Percentiles rank a stretch among this genome's conserved stretches.
These are phyloP conservation scores for Hydrochoerus hydrochaeris DNA, from an alignment of 2,113 vertebrate genomes.

Conservation along the genomic window DNA sequence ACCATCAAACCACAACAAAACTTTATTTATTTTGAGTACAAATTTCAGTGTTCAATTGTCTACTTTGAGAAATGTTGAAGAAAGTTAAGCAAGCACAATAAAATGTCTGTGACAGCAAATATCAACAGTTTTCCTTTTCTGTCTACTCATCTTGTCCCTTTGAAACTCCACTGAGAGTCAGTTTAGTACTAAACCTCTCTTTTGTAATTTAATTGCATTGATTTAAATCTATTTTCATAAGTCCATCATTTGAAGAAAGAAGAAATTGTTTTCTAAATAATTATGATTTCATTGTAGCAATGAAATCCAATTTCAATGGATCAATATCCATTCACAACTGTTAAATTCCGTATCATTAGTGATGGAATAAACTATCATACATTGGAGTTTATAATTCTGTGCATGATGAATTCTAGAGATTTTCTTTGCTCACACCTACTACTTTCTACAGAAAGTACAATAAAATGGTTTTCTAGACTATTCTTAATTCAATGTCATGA, in stretches of 20 bases:
- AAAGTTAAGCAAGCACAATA: not conserved
- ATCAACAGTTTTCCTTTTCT: not conserved
- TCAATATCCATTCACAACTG: not conserved
- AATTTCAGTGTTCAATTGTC: not conserved
- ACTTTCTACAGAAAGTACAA: not conserved
- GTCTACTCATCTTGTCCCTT: not conserved
- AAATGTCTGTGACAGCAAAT: not conserved
- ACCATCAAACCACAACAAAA: not conserved
- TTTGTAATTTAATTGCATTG: not conserved
- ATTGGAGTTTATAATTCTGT: not conserved
- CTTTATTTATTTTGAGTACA: not conserved
- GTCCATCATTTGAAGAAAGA: not conserved
- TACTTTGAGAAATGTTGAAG: not conserved
- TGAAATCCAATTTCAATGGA: not conserved
- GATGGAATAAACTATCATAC: not conserved
- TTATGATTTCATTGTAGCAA: not conserved
- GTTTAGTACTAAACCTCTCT: not conserved
- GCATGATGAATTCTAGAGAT: not conserved
- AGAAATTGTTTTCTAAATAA: not conserved
- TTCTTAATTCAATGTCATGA: not conserved
- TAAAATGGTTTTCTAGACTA: not conserved
- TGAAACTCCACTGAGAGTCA: not conserved
- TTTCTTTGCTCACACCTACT: not conserved
- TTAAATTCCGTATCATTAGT: not conserved
- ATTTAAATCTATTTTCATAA: not conserved